Percentiles rank a stretch among this genome's conserved stretches.
Evolutionary conservation across 1,140 invertebrate genomes (phyloP).

Genomic region (Rhagoletis pomonella): DNA sequence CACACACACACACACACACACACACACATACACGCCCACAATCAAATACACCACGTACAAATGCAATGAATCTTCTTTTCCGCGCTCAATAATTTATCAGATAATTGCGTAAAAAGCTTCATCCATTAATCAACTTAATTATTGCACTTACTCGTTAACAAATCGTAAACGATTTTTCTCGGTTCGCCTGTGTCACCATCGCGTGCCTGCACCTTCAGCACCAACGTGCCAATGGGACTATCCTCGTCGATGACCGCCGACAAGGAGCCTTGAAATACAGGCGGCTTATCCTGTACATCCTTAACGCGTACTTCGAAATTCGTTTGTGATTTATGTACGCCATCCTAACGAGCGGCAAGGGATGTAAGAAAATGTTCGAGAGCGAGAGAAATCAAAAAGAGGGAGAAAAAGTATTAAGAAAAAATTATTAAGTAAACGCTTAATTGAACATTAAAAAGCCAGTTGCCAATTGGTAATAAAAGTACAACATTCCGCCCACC

Average conservation of each 20-base stretch:
- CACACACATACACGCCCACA: background rate
- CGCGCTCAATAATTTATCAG: conserved; percentile 18
- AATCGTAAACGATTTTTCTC: conserved; percentile 84
- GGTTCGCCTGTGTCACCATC: conserved; percentile 89
- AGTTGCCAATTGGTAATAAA: background rate
- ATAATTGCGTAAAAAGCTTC: conserved; percentile 45
- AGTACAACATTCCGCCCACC: background rate
- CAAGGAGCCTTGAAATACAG: conserved; percentile 86
- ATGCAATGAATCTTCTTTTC: background rate
- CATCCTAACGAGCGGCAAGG: conserved; percentile 79
- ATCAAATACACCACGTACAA: background rate
- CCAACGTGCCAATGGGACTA: conserved; percentile 87
- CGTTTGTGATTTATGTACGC: conserved; percentile 82
- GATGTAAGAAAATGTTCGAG: background rate
- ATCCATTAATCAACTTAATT: conserved; percentile 50
- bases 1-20: background rate
- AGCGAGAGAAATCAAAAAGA: background rate
- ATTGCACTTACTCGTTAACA: conserved; percentile 84
- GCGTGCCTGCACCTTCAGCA: conserved; percentile 85
- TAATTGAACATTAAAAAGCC: conserved; percentile 39
- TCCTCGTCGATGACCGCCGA: conserved; percentile 89
- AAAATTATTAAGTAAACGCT: background rate
- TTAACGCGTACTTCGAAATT: conserved; percentile 85
- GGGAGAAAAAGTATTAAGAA: no score
- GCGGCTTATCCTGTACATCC: conserved; percentile 89